These are phyloP conservation scores for Grapholita molesta DNA, from an alignment of 1,140 invertebrate species.

Conservation along the genomic window DNA sequence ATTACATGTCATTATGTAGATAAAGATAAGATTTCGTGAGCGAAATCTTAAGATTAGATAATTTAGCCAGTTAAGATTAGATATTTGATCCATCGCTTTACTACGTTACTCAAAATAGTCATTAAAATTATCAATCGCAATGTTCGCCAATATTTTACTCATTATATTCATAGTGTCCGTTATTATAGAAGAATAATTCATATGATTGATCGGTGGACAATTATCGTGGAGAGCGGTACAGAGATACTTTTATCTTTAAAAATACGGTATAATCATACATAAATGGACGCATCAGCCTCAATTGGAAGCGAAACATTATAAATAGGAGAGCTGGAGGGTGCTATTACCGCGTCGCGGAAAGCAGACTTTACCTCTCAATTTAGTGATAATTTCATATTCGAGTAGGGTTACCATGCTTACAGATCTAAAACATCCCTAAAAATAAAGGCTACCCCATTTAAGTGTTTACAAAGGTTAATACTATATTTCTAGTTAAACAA, in stretches of 20 bases:
- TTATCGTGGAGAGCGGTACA: neutral
- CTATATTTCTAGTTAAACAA: no score
- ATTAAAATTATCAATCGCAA: no score
- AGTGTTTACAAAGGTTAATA: no score
- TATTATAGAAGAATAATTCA: neutral
- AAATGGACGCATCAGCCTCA: slow-evolving; percentile 20
- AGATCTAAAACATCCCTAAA: neutral
- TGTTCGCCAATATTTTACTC: neutral
- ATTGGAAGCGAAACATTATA: slow-evolving; percentile 19
- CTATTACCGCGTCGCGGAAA: slow-evolving; percentile 59
- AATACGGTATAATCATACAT: slow-evolving; percentile 12
- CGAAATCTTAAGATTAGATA: neutral
- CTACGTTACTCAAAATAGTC: no score
- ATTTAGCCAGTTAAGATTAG: neutral
- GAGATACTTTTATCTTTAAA: neutral
- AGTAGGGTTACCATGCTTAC: neutral
- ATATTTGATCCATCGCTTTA: neutral
- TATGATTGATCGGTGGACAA: neutral
- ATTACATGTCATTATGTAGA: neutral
- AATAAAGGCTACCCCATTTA: no score
- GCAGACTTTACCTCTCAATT: slow-evolving; percentile 65
- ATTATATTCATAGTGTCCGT: neutral
- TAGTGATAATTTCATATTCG: slow-evolving; percentile 54
- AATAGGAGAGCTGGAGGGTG: slow-evolving; percentile 33
- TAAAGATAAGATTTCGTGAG: neutral